Conservation (phyloP, 2,797 vertebrate species). For the Acrossocheilus fasciatus region DNA sequence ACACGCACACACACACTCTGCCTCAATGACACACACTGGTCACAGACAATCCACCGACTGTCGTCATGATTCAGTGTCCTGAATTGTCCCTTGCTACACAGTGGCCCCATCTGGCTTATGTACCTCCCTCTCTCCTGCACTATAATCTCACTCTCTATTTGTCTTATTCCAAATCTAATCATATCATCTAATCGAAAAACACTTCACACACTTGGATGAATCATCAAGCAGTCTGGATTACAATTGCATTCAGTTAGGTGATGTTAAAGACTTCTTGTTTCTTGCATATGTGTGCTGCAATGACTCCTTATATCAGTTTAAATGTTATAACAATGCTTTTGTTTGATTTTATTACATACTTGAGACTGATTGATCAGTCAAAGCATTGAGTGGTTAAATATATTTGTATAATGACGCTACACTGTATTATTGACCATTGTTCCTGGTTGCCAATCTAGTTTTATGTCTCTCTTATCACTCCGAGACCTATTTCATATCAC, state of each 20-base stretch:
- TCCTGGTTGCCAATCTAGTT: neutral
- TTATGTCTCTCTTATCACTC: neutral
- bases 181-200: neutral
- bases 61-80: conserved; percentile 45
- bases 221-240: conserved; percentile 1
- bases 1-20: neutral
- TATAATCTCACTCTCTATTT: conserved; percentile 40
- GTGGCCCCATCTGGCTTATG: conserved; percentile 37
- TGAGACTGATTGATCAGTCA: neutral
- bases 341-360: neutral
- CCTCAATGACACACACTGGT: conserved; percentile 35
- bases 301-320: neutral
- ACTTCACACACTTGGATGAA: conserved; percentile 15
- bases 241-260: neutral
- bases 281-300: neutral
- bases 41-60: conserved; percentile 45
- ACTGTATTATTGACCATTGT: neutral
- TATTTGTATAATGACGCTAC: neutral
- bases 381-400: neutral
- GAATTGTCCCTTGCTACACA: conserved; percentile 24
- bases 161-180: conserved; percentile 20
- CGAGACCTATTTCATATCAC: too few relatives aligned
- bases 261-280: neutral
- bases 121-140: neutral
- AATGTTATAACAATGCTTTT: neutral